Base-by-base conservation (phyloP, 2,797 vertebrate species). In the Hozukius guyotensis region DNA sequence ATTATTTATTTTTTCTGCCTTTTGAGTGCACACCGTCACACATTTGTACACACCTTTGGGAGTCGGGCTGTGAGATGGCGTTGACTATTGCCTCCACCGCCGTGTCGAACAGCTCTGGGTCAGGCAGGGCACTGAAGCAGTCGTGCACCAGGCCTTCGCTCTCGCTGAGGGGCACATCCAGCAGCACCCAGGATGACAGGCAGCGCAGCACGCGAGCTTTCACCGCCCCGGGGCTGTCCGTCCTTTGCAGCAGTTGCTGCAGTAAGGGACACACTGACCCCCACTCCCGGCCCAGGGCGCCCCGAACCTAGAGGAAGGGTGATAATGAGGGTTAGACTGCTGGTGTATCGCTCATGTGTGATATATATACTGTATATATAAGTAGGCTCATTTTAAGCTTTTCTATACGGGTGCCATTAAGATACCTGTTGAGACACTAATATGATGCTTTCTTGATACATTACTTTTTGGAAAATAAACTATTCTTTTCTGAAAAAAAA, bases 81-180 rank as follows among this genome's bases (percentile, higher is more conserved):
- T 99, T 99, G 90, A 99, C 98, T 42, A 99, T 97, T 63, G 98
- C 98, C 91, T 99, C 99, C 83, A 99, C 98, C 0, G 98, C 98
- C 4, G 97, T 97, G 94, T 99, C 98, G 0, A 99, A 99, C 86
- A 99, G 98, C 95, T 99, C 99, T 0, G 97, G 97, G 95, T 99
- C 98, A 34, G 96, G 96, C 74, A 99, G 96, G 8, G 98, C 97
- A 4, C 95, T 92, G 88, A 99, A 99, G 88, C 97, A 96, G 87
- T 98, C 97, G 75, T 99, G 97, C 86, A 99, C 97, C 92, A 99
- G 95, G 42, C 95, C 96, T 92, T 99, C 98, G 0, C 98, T 99
- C 93, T 99, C 98, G 76, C 94, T 97, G 84, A 99, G 95, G 0
- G 98, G 97, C 78, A 99, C 97, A 77, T 99, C 98, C 91, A 99